Evolutionary conservation across 2,113 vertebrate genomes (phyloP).

Genomic region (Chascanopsetta lugubris): DNA sequence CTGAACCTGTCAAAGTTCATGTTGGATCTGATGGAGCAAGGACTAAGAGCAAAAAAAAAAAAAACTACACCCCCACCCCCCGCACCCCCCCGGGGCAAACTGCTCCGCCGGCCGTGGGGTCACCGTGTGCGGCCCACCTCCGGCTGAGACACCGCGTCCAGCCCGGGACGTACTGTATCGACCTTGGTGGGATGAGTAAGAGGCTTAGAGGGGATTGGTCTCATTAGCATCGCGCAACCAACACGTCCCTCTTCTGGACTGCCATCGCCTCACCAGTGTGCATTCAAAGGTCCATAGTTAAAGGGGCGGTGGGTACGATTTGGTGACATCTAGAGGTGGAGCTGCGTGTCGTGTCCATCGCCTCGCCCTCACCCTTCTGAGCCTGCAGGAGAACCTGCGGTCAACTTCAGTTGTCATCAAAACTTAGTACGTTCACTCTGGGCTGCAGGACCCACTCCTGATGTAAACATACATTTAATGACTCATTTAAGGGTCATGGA

Average conservation of each 20-base stretch:
- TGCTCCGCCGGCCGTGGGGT: constrained; percentile 23
- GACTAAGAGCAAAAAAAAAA: constrained; percentile 9
- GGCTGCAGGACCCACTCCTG: too few relatives aligned
- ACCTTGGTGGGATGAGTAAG: constrained; percentile 71
- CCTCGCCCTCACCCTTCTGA: too few relatives aligned
- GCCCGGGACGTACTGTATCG: constrained; percentile 40
- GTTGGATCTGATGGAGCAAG: constrained; percentile 36
- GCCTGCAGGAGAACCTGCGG: too few relatives aligned
- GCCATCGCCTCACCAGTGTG: constrained; percentile 35
- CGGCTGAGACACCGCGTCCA: constrained; percentile 31
- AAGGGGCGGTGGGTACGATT: too few relatives aligned
- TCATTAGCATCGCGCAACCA: constrained; percentile 54
- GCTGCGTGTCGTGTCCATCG: too few relatives aligned
- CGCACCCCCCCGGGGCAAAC: constrained; percentile 34
- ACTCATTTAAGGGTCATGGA: too few relatives aligned
- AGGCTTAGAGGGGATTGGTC: constrained; percentile 67
- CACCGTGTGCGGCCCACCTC: constrained; percentile 29
- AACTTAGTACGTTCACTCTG: too few relatives aligned
- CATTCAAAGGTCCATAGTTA: constrained; percentile 6
- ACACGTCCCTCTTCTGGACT: constrained; percentile 56
- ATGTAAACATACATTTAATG: too few relatives aligned
- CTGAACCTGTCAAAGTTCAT: constrained; percentile 47
- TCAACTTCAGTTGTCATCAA: too few relatives aligned
- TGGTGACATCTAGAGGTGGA: too few relatives aligned
- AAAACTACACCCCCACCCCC: too few relatives aligned